Percentiles rank a stretch among this genome's conserved stretches.
These are phyloP conservation scores for Pelodytes ibericus DNA, from an alignment of 2,797 vertebrate genomes.

Conservation along the genomic window DNA sequence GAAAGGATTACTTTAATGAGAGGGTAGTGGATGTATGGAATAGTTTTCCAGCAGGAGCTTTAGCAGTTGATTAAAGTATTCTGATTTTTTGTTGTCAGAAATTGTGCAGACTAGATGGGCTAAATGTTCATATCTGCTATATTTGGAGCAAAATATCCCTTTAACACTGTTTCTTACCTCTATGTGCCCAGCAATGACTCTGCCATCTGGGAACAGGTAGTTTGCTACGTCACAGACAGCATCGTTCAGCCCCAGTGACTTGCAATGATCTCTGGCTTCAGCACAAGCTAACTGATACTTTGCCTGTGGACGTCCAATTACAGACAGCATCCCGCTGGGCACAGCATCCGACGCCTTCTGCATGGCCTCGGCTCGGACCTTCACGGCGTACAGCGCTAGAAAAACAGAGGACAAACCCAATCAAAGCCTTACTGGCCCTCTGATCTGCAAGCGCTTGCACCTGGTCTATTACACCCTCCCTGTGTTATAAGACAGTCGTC, in stretches of 20 bases:
- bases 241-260: slow-evolving; percentile 74
- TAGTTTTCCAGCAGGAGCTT: too few relatives aligned
- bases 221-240: slow-evolving; percentile 87
- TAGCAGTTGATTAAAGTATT: too few relatives aligned
- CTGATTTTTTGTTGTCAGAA: too few relatives aligned
- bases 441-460: too few relatives aligned
- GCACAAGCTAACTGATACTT: slow-evolving; percentile 81
- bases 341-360: slow-evolving; percentile 84
- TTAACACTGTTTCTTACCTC: slow-evolving; percentile 70
- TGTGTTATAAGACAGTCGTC: too few relatives aligned
- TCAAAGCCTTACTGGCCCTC: too few relatives aligned
- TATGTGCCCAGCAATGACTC: slow-evolving; percentile 90
- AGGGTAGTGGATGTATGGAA: too few relatives aligned
- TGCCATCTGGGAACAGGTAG: slow-evolving; percentile 90
- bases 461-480: too few relatives aligned
- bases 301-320: slow-evolving; percentile 78
- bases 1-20: too few relatives aligned
- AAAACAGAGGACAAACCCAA: slow-evolving; percentile 34
- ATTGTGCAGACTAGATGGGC: too few relatives aligned
- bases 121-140: too few relatives aligned
- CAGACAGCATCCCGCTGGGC: slow-evolving; percentile 90
- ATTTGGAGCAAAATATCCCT: not conserved
- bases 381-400: slow-evolving; percentile 87
- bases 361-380: slow-evolving; percentile 93
- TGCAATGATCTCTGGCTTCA: slow-evolving; percentile 86